phyloP scores from a whole-genome alignment of 2,888 invertebrate genomes.

The Aquatica leii region DNA sequence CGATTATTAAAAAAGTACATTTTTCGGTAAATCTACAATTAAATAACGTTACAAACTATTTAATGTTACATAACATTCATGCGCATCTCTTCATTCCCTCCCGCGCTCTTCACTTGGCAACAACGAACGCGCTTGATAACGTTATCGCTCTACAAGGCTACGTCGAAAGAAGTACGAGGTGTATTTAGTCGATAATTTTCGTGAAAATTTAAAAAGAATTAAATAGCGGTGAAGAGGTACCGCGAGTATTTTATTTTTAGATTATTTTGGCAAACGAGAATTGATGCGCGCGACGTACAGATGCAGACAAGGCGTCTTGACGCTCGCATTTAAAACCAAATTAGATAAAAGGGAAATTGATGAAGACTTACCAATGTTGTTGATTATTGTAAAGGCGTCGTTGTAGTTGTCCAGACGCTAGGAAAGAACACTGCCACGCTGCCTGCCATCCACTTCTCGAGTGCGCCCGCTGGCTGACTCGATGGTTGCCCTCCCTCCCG shows the following conservation, averaged over 20 bases:
- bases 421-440: constrained; percentile 39
- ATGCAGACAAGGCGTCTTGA: constrained; percentile 10
- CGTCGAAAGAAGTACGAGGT: constrained; percentile 26
- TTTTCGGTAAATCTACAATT: neutral
- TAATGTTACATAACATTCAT: constrained; percentile 28
- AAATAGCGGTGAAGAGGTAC: constrained; percentile 8
- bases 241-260: constrained; percentile 24
- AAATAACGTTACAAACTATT: neutral
- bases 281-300: constrained; percentile 13
- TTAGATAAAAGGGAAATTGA: constrained; percentile 1
- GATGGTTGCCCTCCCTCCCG: constrained; percentile 40
- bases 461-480: constrained; percentile 40
- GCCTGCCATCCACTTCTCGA: constrained; percentile 49
- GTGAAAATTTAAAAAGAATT: neutral
- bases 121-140: constrained; percentile 31
- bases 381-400: constrained; percentile 24
- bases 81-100: constrained; percentile 23
- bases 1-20: constrained; percentile 13
- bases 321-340: constrained; percentile 4
- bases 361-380: constrained; percentile 23
- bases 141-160: constrained; percentile 34
- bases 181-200: constrained; percentile 15
- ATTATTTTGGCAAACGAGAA: constrained; percentile 11
- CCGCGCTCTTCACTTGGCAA: constrained; percentile 28
- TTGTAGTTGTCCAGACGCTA: constrained; percentile 33